Base-by-base conservation (phyloP, 2,888 invertebrate species). In the Sinelater perroti region DNA sequence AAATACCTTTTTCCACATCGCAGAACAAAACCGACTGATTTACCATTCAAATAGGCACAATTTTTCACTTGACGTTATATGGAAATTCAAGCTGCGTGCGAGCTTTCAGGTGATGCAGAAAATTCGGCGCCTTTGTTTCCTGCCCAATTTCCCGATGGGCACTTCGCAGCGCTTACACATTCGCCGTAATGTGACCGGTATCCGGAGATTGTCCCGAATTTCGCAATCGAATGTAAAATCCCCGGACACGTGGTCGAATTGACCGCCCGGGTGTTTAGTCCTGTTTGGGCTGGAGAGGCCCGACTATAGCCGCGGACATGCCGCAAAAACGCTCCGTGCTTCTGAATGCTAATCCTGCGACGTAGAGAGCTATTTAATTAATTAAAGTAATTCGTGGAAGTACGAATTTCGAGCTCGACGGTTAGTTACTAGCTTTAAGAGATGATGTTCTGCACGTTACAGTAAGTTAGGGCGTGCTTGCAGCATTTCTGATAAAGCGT, bases 211-310 rank as follows among this genome's bases (percentile, higher is more conserved):
- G 16, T 45, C 30, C 30, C 11, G 46, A 46, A 46, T 46, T 31
- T 21, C 20, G 46, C 33, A 46, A 46, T 46, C 46, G 30, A 33
- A 46, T 20, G 20, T 31, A 33, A 46, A 46, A 46, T 46, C 46
- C 16, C 18, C 13, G 46, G 46, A 31, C 46, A 46, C 46, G 46
- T 46, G 46, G 46, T 46, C 5, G 31, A 33, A 46, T 46, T 46
- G 46, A 46, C 46, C 46, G 24, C 45, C 28, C 16, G 45, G 30
- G 30, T 46, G 46, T 31, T 46, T 46, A 46, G 46, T 31, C 20
- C 46, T 46, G 46, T 46, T 33, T 33, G 33, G 17, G n/a, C 17
- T 30, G 16, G 30, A 30, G n/a, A 18, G 14, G 8, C 13, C 46
- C 18, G 46, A 14, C 16, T n/a, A n/a, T 28, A 46, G 21, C 46